A percentile compares a stretch with the other conserved stretches of the same genome.
phyloP scores from a whole-genome alignment of 1,140 invertebrate genomes.

The Cryptotermes secundus region DNA sequence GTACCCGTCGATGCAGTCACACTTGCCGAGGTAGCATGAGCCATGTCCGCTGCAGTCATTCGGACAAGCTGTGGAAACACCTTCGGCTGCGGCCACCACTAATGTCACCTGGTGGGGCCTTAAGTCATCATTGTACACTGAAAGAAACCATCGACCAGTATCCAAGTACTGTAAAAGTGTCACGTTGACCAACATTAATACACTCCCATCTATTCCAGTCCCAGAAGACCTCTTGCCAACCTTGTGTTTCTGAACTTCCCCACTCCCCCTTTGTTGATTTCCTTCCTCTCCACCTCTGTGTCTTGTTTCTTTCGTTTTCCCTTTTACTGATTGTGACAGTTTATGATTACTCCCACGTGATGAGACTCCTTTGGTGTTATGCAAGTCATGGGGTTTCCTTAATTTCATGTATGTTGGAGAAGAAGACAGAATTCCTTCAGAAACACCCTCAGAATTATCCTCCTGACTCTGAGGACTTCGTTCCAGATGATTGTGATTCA shows the following conservation, averaged over 20 bases:
- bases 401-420: neutral
- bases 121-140: slow-evolving; percentile 92
- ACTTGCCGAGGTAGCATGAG: slow-evolving; percentile 91
- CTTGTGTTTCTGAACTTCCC: slow-evolving; percentile 54
- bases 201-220: slow-evolving; percentile 42
- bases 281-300: neutral
- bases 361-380: neutral
- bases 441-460: neutral
- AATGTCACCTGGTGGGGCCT: slow-evolving; percentile 78
- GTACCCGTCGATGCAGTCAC: slow-evolving; percentile 94
- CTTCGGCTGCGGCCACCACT: slow-evolving; percentile 79
- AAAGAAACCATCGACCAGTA: slow-evolving; percentile 91
- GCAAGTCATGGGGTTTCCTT: neutral
- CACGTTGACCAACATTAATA: slow-evolving; percentile 75
- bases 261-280: neutral
- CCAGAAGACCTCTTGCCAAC: slow-evolving; percentile 55
- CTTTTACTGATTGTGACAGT: neutral
- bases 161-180: slow-evolving; percentile 86
- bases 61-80: slow-evolving; percentile 84
- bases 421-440: neutral
- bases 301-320: neutral
- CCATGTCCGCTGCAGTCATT: slow-evolving; percentile 94
- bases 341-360: neutral
- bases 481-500: slow-evolving; percentile 35
- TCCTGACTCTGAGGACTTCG: slow-evolving; percentile 28